These are phyloP conservation scores for Oscheius onirici DNA, from an alignment of 2,888 invertebrate species.

Conservation along the genomic window DNA sequence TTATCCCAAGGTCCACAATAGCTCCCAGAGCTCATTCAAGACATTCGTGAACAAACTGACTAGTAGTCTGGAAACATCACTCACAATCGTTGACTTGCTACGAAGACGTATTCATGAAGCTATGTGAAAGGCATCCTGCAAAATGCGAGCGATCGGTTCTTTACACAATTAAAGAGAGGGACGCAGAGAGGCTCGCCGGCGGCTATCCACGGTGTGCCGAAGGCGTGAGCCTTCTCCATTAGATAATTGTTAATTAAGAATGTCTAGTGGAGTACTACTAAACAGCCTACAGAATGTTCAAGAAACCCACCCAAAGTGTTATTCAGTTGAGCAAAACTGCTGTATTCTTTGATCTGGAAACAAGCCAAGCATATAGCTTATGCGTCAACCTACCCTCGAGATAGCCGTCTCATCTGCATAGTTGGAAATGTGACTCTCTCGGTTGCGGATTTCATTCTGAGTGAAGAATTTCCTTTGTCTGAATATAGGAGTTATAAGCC, in stretches of 20 bases:
- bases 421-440: too few species aligned
- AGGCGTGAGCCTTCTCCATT: constrained; percentile 8
- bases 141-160: constrained; percentile 33
- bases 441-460: too few species aligned
- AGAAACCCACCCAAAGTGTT: neutral
- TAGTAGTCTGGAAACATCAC: neutral
- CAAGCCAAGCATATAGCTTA: neutral
- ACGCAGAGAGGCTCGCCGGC: constrained; percentile 25
- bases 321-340: neutral
- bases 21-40: neutral
- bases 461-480: too few species aligned
- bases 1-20: constrained; percentile 2
- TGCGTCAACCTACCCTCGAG: neutral
- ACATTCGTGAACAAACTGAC: neutral
- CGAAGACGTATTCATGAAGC: neutral
- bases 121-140: constrained; percentile 25
- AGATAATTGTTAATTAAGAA: constrained; percentile 22
- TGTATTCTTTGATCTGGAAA: constrained; percentile 10
- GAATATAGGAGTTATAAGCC: too few species aligned
- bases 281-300: neutral
- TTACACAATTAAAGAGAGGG: constrained; percentile 34
- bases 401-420: too few species aligned
- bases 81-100: neutral
- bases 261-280: neutral
- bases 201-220: constrained; percentile 10